phyloP scores from a whole-genome alignment of 2,888 invertebrate genomes.

The Leptinotarsa juncta region DNA sequence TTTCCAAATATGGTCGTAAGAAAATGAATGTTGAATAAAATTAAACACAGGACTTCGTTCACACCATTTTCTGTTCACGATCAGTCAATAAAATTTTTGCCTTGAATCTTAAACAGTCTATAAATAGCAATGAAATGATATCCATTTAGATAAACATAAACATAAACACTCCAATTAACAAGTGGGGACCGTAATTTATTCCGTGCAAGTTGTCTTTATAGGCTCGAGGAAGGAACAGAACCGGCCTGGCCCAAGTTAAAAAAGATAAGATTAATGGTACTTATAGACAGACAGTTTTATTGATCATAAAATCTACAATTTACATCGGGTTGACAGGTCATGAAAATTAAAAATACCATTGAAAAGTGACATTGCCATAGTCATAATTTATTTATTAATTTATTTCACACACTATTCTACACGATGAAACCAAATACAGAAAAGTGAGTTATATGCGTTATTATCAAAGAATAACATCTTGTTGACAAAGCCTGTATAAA shows the following conservation, averaged over 20 bases:
- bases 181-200: background rate
- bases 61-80: background rate
- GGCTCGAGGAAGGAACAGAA: background rate
- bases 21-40: background rate
- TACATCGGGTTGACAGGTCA: too few species aligned
- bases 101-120: slow-evolving; percentile 12
- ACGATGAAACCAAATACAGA: too few species aligned
- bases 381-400: too few species aligned
- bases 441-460: too few species aligned
- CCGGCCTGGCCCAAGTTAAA: background rate
- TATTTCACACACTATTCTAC: too few species aligned
- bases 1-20: background rate
- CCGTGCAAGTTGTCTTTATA: background rate
- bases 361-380: too few species aligned
- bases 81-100: slow-evolving; percentile 6
- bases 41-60: background rate
- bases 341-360: too few species aligned
- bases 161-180: slow-evolving; percentile 8
- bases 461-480: too few species aligned
- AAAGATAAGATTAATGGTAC: too few species aligned
- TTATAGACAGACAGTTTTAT: too few species aligned
- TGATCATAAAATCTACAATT: too few species aligned
- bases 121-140: slow-evolving; percentile 12
- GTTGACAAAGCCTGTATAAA: too few species aligned
- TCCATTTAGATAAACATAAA: slow-evolving; percentile 2